Conservation (phyloP, 1,140 invertebrate genomes). For the Pogonus chalceus region DNA sequence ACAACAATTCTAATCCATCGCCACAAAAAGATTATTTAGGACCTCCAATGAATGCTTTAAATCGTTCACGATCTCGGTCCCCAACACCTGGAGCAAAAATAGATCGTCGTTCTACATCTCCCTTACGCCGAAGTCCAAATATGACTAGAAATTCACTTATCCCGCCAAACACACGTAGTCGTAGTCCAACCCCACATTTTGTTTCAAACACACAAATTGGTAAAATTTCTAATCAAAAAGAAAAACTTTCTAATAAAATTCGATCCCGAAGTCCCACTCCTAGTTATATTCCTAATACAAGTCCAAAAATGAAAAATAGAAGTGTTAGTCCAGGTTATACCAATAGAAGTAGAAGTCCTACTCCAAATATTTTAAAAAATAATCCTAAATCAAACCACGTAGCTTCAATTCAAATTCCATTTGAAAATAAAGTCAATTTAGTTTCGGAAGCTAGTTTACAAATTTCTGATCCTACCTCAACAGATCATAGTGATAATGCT, state of each 20-base stretch:
- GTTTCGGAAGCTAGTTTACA: conserved; percentile 28
- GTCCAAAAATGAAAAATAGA: background rate
- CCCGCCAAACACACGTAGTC: conserved; percentile 23
- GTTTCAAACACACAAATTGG: background rate
- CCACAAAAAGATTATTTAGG: conserved; percentile 22
- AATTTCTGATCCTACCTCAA: conserved; percentile 30
- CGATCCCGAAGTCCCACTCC: conserved; percentile 18
- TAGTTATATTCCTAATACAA: conserved; percentile 5
- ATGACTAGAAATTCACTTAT: conserved; percentile 25
- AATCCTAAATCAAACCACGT: conserved; percentile 19
- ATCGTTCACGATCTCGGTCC: conserved; percentile 37
- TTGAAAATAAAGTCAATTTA: conserved; percentile 19
- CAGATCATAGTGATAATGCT: conserved; percentile 63
- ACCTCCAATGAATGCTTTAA: conserved; percentile 31
- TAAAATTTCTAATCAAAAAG: conserved; percentile 9
- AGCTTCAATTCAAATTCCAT: conserved; percentile 28
- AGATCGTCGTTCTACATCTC: conserved; percentile 27
- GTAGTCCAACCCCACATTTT: conserved; percentile 32
- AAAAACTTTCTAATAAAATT: conserved; percentile 9
- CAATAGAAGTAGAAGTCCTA: background rate
- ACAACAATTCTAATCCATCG: conserved; percentile 11
- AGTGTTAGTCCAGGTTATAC: background rate
- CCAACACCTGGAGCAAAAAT: conserved; percentile 24
- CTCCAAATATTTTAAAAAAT: background rate
- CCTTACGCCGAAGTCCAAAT: conserved; percentile 15